Evolutionary conservation across 2,797 vertebrate genomes (phyloP).

Genomic region (Cirrhinus molitorella): DNA sequence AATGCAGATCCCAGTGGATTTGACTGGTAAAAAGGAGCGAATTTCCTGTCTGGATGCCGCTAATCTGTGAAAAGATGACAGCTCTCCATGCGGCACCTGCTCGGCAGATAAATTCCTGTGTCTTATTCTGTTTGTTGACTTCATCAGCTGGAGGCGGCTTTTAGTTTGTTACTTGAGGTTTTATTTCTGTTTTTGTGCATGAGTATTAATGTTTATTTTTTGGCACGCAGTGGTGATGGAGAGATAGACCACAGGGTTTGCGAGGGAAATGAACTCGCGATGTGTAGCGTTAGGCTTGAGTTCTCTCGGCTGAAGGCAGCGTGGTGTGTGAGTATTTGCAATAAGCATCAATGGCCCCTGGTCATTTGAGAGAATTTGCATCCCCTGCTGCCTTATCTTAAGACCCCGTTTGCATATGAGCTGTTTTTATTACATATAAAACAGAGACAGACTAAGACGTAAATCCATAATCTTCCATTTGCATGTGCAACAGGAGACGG

Average conservation of each 20-base stretch:
- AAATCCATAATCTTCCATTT: constrained; percentile 72
- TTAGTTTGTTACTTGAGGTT: constrained; percentile 44
- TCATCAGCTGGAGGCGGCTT: constrained; percentile 33
- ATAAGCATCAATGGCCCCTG: constrained; percentile 50
- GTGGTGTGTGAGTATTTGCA: constrained; percentile 14
- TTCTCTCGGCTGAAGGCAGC: constrained; percentile 41
- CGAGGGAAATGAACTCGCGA: constrained; percentile 73
- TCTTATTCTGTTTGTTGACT: constrained; percentile 35
- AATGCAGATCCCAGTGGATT: constrained; percentile 58
- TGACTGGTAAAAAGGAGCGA: constrained; percentile 63
- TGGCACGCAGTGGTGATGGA: constrained; percentile 53
- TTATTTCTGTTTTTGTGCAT: constrained; percentile 38
- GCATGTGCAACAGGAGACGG: constrained; percentile 68
- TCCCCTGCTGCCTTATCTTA: constrained; percentile 74
- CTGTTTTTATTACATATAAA: constrained; percentile 68
- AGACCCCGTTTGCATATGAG: constrained; percentile 76
- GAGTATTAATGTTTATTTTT: constrained; percentile 33
- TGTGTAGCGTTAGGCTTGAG: constrained; percentile 65
- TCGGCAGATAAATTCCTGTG: constrained; percentile 22
- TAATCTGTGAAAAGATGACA: constrained; percentile 46
- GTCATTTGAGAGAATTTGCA: constrained; percentile 70
- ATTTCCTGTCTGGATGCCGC: constrained; percentile 41
- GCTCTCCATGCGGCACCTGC: constrained; percentile 43
- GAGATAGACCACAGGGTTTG: constrained; percentile 72
- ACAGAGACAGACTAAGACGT: constrained; percentile 62